These are phyloP conservation scores for Galleria mellonella DNA, from an alignment of 1,140 invertebrate genomes.

Conservation along the genomic window DNA sequence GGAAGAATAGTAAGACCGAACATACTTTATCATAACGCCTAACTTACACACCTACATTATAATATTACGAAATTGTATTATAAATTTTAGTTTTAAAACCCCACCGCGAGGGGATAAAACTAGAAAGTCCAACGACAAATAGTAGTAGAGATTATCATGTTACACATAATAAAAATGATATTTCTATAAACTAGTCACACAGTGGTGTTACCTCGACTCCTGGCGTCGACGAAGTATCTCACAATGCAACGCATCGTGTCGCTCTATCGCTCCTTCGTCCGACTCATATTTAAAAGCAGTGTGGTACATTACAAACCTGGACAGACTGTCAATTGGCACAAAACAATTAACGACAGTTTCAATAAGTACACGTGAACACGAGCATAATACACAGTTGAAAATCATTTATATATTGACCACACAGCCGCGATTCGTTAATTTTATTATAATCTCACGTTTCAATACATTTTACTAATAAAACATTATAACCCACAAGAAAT, in stretches of 20 bases:
- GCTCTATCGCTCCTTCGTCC: constrained; percentile 51
- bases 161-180: background rate
- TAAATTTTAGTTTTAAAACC: too few relatives aligned
- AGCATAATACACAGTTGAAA: constrained; percentile 16
- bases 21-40: too few relatives aligned
- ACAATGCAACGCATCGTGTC: constrained; percentile 19
- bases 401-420: constrained; percentile 40
- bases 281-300: constrained; percentile 61
- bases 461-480: constrained; percentile 7
- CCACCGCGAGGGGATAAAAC: too few relatives aligned
- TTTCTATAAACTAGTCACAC: constrained; percentile 33
- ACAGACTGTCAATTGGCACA: constrained; percentile 63
- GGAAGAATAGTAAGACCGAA: too few relatives aligned
- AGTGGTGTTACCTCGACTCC: constrained; percentile 64
- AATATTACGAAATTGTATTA: too few relatives aligned
- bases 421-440: constrained; percentile 32
- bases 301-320: constrained; percentile 65
- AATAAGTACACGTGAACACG: constrained; percentile 13
- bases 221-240: constrained; percentile 44
- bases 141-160: too few relatives aligned
- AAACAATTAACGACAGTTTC: constrained; percentile 17
- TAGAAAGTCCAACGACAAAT: too few relatives aligned
- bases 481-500: constrained; percentile 46
- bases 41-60: too few relatives aligned
- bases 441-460: constrained; percentile 11